Percentiles rank a stretch among this genome's conserved stretches.
phyloP scores from a whole-genome alignment of 2,888 invertebrate species.

The Trichopoda pennipes region DNA sequence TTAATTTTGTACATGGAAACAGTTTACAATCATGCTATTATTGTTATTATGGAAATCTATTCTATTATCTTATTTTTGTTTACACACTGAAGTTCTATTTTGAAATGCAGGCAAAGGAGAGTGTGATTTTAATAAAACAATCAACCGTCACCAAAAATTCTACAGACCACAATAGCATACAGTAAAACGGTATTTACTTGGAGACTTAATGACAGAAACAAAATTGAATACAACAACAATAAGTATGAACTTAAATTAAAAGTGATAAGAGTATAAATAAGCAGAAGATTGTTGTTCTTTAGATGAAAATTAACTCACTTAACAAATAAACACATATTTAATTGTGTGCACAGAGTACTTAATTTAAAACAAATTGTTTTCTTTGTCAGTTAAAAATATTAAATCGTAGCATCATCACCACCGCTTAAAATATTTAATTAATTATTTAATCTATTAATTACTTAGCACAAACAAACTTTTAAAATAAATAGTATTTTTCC shows the following conservation, averaged over 20 bases:
- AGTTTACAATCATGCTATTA: not conserved
- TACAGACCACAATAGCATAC: conserved; percentile 9
- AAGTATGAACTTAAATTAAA: conserved; percentile 24
- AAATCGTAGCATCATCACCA: conserved; percentile 38
- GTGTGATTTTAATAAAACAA: not conserved
- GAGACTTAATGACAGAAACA: conserved; percentile 5
- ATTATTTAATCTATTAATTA: not conserved
- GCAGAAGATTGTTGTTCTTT: conserved; percentile 37
- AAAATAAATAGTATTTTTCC: not conserved
- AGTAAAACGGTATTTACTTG: conserved; percentile 11
- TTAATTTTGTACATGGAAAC: no score
- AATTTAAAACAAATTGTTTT: conserved; percentile 25
- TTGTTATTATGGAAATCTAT: not conserved
- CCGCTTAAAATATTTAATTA: not conserved
- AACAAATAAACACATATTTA: not conserved
- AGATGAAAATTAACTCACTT: conserved; percentile 24
- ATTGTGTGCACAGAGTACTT: conserved; percentile 13
- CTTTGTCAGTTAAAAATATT: conserved; percentile 54
- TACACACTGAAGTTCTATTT: conserved; percentile 24
- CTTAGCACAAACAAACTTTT: not conserved
- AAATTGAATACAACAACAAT: not conserved
- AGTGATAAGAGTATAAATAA: conserved; percentile 49
- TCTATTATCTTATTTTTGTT: conserved; percentile 6
- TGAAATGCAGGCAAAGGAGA: conserved; percentile 28
- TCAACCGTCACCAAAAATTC: conserved; percentile 16